Base-by-base conservation (phyloP, 2,113 vertebrate species). In the Patagioenas fasciata region DNA sequence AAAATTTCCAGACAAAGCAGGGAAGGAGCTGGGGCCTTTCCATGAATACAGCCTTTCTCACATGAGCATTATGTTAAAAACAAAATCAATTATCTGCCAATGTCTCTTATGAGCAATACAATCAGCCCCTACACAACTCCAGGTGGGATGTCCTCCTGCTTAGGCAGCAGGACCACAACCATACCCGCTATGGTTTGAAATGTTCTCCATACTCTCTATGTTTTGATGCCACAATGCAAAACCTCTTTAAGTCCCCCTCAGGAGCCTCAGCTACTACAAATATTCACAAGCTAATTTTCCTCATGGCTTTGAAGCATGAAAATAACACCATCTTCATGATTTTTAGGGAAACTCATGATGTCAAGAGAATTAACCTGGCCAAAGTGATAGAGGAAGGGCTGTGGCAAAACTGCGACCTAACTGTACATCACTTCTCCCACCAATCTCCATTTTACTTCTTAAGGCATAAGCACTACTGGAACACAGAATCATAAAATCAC, bases 1-100 rank as follows among this genome's bases (percentile, higher is more conserved):
- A 91, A 51, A 26, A 81, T 67, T 91, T 86, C 83, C 70, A 83
- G 42, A 56, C 60, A 67, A 91, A 83, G 80, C 1, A 1, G 14
- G 38, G 69, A 74, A 60, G 48, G 25, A 95, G 6, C 34, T 78
- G 47, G 24, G 42, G 64, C 15, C 29, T 67, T 53, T 36, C 51
- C n/a, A n/a, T 20, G 10, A 31, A 36, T 6, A 62, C 23, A 73
- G 66, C n/a, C 12, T 50, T 69, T 86, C 25, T 66, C 47, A 48
- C n/a, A 21, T 3, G 2, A 75, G 6, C 14, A 18, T 7, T 53
- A 21, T 8, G 15, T 80, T 73, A 61, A 83, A 87, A 82, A 2
- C 19, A 67, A 44, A 53, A 42, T 7, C 1, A 3, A 32, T 32
- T 57, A 34, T 50, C 44, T 60, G 24, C 18, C 0, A 0, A 34